Conservation (phyloP, 2,888 invertebrate species). For the Pseudoips prasinana region DNA sequence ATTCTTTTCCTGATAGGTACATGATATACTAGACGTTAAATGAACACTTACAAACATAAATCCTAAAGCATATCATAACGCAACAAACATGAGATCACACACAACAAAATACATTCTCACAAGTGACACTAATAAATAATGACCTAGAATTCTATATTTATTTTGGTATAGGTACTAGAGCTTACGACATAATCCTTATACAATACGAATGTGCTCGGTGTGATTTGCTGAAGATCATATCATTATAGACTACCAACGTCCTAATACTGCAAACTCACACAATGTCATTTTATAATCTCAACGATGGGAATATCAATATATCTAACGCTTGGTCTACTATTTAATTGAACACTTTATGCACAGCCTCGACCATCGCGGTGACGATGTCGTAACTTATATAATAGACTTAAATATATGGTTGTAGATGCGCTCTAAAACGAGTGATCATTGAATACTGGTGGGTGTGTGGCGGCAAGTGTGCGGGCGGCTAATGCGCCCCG, state of each 20-base stretch:
- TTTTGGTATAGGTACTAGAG: constrained; percentile 77
- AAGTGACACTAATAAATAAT: constrained; percentile 75
- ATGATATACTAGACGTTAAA: constrained; percentile 51
- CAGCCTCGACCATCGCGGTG: constrained; percentile 72
- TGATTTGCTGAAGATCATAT: constrained; percentile 52
- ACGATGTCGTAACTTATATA: constrained; percentile 69
- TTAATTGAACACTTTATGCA: constrained; percentile 80
- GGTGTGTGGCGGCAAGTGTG: constrained; percentile 43
- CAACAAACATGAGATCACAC: constrained; percentile 73
- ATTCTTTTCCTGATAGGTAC: constrained; percentile 56
- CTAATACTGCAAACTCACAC: constrained; percentile 70
- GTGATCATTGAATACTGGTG: constrained; percentile 80
- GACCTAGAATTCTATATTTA: constrained; percentile 68
- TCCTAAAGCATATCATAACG: constrained; percentile 48
- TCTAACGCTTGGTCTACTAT: constrained; percentile 62
- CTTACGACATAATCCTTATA: constrained; percentile 53
- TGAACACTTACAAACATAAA: constrained; percentile 61
- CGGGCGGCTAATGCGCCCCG: constrained; percentile 57
- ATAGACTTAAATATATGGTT: constrained; percentile 71
- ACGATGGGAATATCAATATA: constrained; percentile 72
- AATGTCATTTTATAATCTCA: constrained; percentile 66
- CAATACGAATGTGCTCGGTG: constrained; percentile 46
- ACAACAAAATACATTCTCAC: constrained; percentile 61
- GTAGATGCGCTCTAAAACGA: constrained; percentile 80
- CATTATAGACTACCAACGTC: constrained; percentile 49